phyloP scores from a whole-genome alignment of 2,797 vertebrate species.

The Hydrophis major region DNA sequence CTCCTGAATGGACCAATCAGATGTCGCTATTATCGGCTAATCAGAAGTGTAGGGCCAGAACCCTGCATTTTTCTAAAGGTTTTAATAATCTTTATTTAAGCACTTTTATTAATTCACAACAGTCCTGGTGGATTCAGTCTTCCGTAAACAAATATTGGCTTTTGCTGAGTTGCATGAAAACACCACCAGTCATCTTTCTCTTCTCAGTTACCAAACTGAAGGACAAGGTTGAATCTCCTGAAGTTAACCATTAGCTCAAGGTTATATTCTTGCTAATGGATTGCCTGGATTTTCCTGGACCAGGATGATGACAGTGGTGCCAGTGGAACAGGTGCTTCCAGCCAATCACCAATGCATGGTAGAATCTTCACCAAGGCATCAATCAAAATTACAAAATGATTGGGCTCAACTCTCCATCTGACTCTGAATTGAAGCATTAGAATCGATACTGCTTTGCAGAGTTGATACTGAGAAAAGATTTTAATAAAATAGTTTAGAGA shows the following conservation, averaged over 20 bases:
- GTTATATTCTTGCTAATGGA: conserved; percentile 15
- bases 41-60: too few species aligned
- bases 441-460: background rate
- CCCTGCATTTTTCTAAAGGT: too few species aligned
- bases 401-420: conserved; percentile 32
- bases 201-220: conserved; percentile 38
- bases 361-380: conserved; percentile 47
- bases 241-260: conserved; percentile 45
- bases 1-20: too few species aligned
- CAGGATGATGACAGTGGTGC: conserved; percentile 15
- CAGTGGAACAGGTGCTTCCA: conserved; percentile 45
- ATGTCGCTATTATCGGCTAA: too few species aligned
- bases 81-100: too few species aligned
- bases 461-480: background rate
- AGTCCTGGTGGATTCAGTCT: background rate
- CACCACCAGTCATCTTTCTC: conserved; percentile 19
- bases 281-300: conserved; percentile 13
- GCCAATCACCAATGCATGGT: conserved; percentile 22
- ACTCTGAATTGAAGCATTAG: conserved; percentile 18
- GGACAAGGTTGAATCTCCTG: conserved; percentile 8
- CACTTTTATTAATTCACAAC: too few species aligned
- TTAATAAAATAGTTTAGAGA: conserved; percentile 1
- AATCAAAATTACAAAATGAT: conserved; percentile 39
- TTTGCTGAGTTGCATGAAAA: conserved; percentile 31
- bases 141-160: conserved; percentile 39